A percentile compares a stretch with the other conserved stretches of the same genome.
Conservation (phyloP, 2,113 vertebrate species). For the Oryzias curvinotus region DNA sequence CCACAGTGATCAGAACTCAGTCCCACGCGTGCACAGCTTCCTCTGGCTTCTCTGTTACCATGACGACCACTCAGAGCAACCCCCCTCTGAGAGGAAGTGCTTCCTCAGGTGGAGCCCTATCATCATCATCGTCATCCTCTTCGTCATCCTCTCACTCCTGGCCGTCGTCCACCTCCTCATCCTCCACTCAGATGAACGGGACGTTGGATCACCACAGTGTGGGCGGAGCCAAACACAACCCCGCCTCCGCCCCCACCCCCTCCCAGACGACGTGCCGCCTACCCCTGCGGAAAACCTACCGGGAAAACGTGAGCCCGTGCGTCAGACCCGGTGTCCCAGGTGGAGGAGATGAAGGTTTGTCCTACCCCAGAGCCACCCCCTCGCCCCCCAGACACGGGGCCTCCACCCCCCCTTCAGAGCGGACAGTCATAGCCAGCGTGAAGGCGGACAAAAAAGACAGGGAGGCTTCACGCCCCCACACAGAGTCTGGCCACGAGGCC, state of each 20-base stretch:
- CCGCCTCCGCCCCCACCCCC: conserved; percentile 64
- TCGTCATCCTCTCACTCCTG: conserved; percentile 50
- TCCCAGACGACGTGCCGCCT: conserved; percentile 81
- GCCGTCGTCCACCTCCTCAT: conserved; percentile 44
- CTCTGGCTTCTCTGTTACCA: conserved; percentile 50
- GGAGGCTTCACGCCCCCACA: conserved; percentile 46
- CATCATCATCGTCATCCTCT: conserved; percentile 33
- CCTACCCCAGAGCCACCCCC: conserved; percentile 52
- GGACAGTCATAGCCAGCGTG: conserved; percentile 81
- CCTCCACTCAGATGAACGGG: conserved; percentile 83
- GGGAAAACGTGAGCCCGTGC: conserved; percentile 84
- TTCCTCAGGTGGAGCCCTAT: conserved; percentile 33
- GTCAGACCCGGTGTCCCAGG: conserved; percentile 76
- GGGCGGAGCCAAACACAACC: conserved; percentile 66
- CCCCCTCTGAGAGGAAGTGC: conserved; percentile 33
- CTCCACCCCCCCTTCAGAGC: conserved; percentile 58
- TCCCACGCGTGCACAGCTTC: conserved; percentile 58
- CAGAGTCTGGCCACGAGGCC: conserved; percentile 49
- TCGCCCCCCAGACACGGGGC: conserved; percentile 51
- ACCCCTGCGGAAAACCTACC: conserved; percentile 88
- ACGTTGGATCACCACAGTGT: conserved; percentile 78
- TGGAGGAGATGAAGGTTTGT: conserved; percentile 62
- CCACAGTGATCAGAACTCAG: conserved; percentile 74
- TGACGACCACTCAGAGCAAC: conserved; percentile 54
- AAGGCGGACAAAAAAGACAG: conserved; percentile 76